Evolutionary conservation across 2,113 vertebrate species (phyloP).

Genomic region (Anser brachyrhynchus): DNA sequence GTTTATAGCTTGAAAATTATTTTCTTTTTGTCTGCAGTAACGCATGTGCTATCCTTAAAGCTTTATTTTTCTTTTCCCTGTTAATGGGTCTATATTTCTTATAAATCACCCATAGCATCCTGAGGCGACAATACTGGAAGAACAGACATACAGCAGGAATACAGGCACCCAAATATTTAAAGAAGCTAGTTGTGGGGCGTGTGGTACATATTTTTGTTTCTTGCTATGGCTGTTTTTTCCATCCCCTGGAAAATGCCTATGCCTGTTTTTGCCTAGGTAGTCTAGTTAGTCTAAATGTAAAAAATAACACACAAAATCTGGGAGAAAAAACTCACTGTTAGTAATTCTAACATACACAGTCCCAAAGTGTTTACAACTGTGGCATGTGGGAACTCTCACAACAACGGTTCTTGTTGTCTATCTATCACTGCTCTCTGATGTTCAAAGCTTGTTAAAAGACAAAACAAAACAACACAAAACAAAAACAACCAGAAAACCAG

Average conservation of each 20-base stretch:
- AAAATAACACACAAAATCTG: not conserved
- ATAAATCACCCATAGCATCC: not conserved
- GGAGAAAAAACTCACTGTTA: not conserved
- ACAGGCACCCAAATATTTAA: not conserved
- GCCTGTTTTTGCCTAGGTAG: not conserved
- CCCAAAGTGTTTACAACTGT: not conserved
- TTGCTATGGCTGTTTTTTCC: not conserved
- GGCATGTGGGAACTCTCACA: not conserved
- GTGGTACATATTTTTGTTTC: not conserved
- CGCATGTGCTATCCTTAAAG: not conserved
- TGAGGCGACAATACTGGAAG: not conserved
- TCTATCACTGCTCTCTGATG: not conserved
- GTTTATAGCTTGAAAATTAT: not conserved
- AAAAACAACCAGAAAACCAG: not conserved
- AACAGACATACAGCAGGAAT: not conserved
- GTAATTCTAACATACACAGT: not conserved
- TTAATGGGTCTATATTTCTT: not conserved
- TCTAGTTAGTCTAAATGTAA: not conserved
- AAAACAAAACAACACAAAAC: not conserved
- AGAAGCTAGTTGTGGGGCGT: not conserved
- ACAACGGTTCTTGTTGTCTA: not conserved
- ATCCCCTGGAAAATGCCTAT: not conserved
- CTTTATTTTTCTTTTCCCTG: not conserved
- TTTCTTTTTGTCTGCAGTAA: conserved; percentile 11
- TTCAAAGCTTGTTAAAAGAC: not conserved